These are phyloP conservation scores for Crepidodera aurea DNA, from an alignment of 2,888 invertebrate species.

Conservation along the genomic window DNA sequence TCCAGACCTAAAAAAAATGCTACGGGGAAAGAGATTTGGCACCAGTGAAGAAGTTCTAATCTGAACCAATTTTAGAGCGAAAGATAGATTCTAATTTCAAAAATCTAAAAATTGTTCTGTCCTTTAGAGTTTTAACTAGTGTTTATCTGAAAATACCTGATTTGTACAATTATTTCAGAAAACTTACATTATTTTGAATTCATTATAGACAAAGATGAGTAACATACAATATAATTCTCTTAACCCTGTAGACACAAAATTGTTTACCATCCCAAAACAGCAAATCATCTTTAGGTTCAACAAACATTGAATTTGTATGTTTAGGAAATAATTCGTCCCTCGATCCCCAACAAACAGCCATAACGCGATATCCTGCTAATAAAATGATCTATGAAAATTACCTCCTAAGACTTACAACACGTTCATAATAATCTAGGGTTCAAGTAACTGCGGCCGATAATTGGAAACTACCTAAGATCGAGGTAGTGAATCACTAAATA, in stretches of 20 bases:
- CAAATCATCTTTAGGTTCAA: conserved; percentile 9
- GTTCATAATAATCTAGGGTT: conserved; percentile 36
- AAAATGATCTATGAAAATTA: conserved; percentile 34
- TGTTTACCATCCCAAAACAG: conserved; percentile 13
- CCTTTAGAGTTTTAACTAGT: no score
- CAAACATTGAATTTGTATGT: conserved; percentile 25
- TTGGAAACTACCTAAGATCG: conserved; percentile 36
- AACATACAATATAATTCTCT: no score
- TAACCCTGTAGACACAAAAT: conserved; percentile 4
- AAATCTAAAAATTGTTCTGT: no score
- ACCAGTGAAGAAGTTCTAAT: no score
- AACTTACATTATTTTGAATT: no score
- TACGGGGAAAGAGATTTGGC: no score
- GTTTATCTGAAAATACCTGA: no score
- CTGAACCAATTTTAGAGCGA: no score
- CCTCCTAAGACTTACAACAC: conserved; percentile 23
- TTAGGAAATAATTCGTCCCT: conserved; percentile 20
- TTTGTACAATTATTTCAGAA: no score
- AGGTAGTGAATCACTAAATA: conserved; percentile 35
- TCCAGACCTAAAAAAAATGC: no score
- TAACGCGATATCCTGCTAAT: conserved; percentile 26
- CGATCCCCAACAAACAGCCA: conserved; percentile 24
- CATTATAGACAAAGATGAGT: no score
- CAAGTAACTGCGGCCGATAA: conserved; percentile 34
- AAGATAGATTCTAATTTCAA: no score